Evolutionary conservation across 2,113 vertebrate species (phyloP), one percentile per base, ranked within the genome.

Genomic region (Eurystomus gularis): DNA sequence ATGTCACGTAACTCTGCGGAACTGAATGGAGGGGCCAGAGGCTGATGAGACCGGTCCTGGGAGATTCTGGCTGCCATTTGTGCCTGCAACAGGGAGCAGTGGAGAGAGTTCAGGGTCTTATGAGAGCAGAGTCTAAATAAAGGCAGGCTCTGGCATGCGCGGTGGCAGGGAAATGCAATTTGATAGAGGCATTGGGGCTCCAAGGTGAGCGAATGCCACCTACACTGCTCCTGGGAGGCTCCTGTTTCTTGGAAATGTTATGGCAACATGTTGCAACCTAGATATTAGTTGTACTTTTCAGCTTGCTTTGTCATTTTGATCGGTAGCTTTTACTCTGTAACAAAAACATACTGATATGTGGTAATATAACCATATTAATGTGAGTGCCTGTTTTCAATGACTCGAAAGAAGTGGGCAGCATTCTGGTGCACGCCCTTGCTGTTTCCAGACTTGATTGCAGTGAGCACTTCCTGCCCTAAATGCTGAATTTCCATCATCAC

Each of bases 161-260:
- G 29, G 73, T 31, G 69, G 60, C 57, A 70, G 72, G 81, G 79
- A 94, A 73, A 81, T 46, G 68, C 77, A 44, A 40, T 88, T 92
- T 68, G 73, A 65, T 51, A 26, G 37, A 90, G 90, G 33, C 2
- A 1, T 0, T 29, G 72, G 33, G 48, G 39, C 65, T 94, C 69
- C 2, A 18, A 54, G 82, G 61, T 73, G 91, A 77, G 35, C 3
- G 0, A 82, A 65, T 64, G 69, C 93, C 95, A 90, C 82, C 82
- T 82, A 94, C 62, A 17, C 60, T 13, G 13, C 94, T 95, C 76
- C 85, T 88, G 66, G 89, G 78, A 87, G 86, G 51, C 49, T 85
- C 65, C 72, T 25, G n/a, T 60, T 91, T 94, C 86, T 84, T 15
- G 16, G 92, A 93, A 97, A 94, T 88, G 88, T 94, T 93, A 86